Evolutionary conservation across 2,113 vertebrate species (phyloP).

Genomic region (Aegithalos caudatus): DNA sequence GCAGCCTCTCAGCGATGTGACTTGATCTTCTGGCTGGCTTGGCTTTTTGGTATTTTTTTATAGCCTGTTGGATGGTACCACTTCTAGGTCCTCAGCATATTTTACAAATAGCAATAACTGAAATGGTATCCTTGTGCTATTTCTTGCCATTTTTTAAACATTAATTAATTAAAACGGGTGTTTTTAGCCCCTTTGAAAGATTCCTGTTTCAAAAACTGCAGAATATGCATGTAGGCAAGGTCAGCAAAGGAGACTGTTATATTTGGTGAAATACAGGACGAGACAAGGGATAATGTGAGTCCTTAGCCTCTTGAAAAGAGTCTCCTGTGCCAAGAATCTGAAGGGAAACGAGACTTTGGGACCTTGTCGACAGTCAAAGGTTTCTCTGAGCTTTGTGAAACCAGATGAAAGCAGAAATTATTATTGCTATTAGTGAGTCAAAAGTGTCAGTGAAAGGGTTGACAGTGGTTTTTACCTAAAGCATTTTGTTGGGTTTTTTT

Average conservation of each 20-base stretch:
- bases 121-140: background rate
- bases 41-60: background rate
- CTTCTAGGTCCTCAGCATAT: background rate
- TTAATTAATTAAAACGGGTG: background rate
- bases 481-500: background rate
- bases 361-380: conserved; percentile 7
- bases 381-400: conserved; percentile 22
- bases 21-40: background rate
- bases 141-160: background rate
- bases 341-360: conserved; percentile 3
- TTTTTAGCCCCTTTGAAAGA: background rate
- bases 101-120: background rate
- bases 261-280: background rate
- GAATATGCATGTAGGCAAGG: background rate
- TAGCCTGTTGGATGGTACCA: background rate
- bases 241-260: background rate
- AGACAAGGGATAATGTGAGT: conserved; percentile 28
- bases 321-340: background rate
- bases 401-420: conserved; percentile 36
- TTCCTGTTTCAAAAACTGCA: background rate
- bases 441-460: background rate
- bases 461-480: conserved; percentile 29
- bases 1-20: background rate
- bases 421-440: background rate
- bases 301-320: background rate